phyloP scores from a whole-genome alignment of 2,113 vertebrate genomes.

The Hiodon alosoides region DNA sequence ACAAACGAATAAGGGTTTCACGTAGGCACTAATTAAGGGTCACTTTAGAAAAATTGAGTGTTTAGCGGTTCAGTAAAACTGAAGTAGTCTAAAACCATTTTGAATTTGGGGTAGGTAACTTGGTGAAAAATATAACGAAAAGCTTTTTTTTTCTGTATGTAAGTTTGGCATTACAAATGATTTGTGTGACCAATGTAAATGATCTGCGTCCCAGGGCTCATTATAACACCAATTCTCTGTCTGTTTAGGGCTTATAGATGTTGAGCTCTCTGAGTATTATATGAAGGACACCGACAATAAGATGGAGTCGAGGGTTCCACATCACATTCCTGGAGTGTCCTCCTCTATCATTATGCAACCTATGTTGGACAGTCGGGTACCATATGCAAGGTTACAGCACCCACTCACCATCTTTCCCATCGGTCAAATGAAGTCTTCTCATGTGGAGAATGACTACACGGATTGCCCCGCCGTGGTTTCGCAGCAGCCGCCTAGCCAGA shows the following conservation, averaged over 20 bases:
- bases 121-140: too few species aligned
- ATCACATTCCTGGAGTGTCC: constrained; percentile 81
- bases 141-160: too few species aligned
- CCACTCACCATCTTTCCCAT: constrained; percentile 90
- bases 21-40: too few species aligned
- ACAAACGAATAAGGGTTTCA: too few species aligned
- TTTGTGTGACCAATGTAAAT: not conserved
- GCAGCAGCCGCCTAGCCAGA: constrained; percentile 68
- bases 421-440: constrained; percentile 90
- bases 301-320: constrained; percentile 92
- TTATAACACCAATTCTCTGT: constrained; percentile 41
- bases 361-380: constrained; percentile 77
- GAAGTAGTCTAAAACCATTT: too few species aligned
- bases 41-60: too few species aligned
- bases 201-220: not conserved
- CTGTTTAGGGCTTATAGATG: constrained; percentile 70
- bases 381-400: constrained; percentile 84
- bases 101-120: too few species aligned
- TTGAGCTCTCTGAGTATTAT: constrained; percentile 40
- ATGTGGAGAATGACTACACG: constrained; percentile 91
- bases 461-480: constrained; percentile 77
- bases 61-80: too few species aligned
- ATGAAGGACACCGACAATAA: constrained; percentile 53
- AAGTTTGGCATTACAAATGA: too few species aligned
- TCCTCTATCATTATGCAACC: constrained; percentile 83